A percentile compares a stretch with the other conserved stretches of the same genome.
Conservation (phyloP, 2,113 vertebrate species). For the Toxotes chatareus region DNA sequence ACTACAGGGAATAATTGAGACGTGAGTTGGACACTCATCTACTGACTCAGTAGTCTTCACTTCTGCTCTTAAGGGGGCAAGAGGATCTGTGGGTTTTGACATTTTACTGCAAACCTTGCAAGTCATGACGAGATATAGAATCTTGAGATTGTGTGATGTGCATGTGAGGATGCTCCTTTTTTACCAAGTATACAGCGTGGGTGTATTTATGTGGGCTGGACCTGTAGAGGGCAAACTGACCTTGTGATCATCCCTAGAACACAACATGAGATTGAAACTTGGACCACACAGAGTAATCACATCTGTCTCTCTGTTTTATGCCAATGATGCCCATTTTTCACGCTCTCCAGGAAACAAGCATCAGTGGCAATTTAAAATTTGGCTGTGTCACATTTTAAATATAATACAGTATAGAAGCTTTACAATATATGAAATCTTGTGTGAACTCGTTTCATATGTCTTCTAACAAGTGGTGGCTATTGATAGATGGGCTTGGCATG, state of each 20-base stretch:
- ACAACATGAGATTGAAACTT: conserved; percentile 20
- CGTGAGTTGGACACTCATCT: conserved; percentile 61
- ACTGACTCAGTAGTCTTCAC: conserved; percentile 66
- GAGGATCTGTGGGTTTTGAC: conserved; percentile 51
- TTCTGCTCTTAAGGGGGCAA: conserved; percentile 41
- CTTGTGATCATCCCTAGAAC: conserved; percentile 49
- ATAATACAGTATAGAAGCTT: not conserved
- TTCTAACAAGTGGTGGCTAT: not conserved
- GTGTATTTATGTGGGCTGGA: conserved; percentile 24
- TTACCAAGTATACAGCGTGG: conserved; percentile 8
- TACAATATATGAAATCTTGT: not conserved
- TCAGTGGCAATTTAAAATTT: no score
- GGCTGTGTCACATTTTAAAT: not conserved
- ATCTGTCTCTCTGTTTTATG: conserved; percentile 31
- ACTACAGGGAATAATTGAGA: conserved; percentile 77
- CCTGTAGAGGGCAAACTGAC: conserved; percentile 33
- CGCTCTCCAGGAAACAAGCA: not conserved
- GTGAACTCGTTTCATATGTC: not conserved
- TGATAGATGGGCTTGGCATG: not conserved
- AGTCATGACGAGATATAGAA: conserved; percentile 36
- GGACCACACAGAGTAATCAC: not conserved
- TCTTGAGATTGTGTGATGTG: conserved; percentile 25
- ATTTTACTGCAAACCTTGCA: conserved; percentile 62
- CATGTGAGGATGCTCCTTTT: conserved; percentile 26
- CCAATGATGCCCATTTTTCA: conserved; percentile 2